Percentiles rank a stretch among this genome's conserved stretches.
Evolutionary conservation across 2,888 invertebrate genomes (phyloP).

Genomic region (Geotrupes spiniger): DNA sequence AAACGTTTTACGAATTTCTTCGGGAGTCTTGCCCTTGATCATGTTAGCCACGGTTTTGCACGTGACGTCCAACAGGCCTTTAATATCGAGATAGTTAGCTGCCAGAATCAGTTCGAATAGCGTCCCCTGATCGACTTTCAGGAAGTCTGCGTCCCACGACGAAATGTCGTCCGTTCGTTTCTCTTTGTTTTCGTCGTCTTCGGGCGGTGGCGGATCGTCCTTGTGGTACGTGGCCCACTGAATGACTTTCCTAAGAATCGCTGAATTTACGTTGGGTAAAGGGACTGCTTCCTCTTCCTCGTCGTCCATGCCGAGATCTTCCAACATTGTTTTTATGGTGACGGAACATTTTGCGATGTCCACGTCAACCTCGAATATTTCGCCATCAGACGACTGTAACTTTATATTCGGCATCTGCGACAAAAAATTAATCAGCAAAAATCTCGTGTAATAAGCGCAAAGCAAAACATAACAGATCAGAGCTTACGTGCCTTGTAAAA

Average conservation of each 20-base stretch:
- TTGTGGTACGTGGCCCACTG: conserved; percentile 93
- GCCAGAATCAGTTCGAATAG: conserved; percentile 95
- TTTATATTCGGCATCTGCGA: conserved; percentile 89
- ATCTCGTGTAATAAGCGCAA: too few relatives aligned
- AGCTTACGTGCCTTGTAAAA: too few relatives aligned
- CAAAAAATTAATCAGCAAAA: too few relatives aligned
- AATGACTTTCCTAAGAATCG: conserved; percentile 91
- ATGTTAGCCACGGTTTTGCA: conserved; percentile 98
- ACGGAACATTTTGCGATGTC: conserved; percentile 97
- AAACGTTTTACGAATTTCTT: conserved; percentile 94
- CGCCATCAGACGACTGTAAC: conserved; percentile 91
- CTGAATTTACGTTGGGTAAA: conserved; percentile 94
- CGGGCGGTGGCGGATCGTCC: conserved; percentile 93
- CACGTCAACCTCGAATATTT: conserved; percentile 93
- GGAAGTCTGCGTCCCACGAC: conserved; percentile 98
- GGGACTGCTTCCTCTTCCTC: conserved; percentile 95
- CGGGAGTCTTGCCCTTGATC: conserved; percentile 98
- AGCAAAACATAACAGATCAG: too few relatives aligned
- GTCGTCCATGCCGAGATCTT: conserved; percentile 88
- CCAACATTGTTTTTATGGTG: conserved; percentile 98
- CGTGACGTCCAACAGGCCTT: conserved; percentile 92
- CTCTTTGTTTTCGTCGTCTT: conserved; percentile 96
- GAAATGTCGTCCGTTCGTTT: conserved; percentile 99
- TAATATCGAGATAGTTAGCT: conserved; percentile 95
- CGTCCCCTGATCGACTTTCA: conserved; percentile 97